Conservation (phyloP, 2,888 invertebrate genomes). For the Drosophila borealis region DNA sequence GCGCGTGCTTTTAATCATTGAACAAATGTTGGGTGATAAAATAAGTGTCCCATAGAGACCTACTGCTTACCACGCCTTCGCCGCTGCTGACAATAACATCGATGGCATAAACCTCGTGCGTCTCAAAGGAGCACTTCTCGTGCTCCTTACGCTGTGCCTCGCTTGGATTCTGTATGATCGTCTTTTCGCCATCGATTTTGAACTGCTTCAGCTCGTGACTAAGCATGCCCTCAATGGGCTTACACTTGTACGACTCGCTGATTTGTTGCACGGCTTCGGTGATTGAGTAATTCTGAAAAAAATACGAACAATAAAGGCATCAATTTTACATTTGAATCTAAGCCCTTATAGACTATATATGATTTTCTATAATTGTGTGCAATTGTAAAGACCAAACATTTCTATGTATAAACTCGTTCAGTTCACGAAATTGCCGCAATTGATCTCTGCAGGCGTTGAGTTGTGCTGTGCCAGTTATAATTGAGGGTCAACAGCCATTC, state of each 20-base stretch:
- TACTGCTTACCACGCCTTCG: conserved; percentile 92
- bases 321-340: neutral
- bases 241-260: conserved; percentile 96
- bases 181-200: conserved; percentile 99
- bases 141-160: conserved; percentile 98
- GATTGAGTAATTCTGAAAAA: conserved; percentile 91
- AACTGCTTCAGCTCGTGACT: conserved; percentile 98
- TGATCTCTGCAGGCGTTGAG: conserved; percentile 74
- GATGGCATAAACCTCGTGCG: conserved; percentile 98
- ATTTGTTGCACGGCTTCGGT: conserved; percentile 97
- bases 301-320: neutral
- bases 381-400: conserved; percentile 72
- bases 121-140: conserved; percentile 97
- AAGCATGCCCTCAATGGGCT: conserved; percentile 98
- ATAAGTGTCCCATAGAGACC: neutral
- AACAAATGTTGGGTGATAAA: conserved; percentile 46
- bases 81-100: conserved; percentile 99
- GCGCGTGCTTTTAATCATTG: conserved; percentile 84
- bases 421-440: conserved; percentile 69
- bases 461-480: conserved; percentile 51
- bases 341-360: neutral
- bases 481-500: conserved; percentile 48
- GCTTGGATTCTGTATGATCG: conserved; percentile 98
- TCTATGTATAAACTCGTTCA: conserved; percentile 54
- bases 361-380: conserved; percentile 32